Evolutionary conservation across 2,888 invertebrate genomes (phyloP).

Genomic region (Macaria liturata): DNA sequence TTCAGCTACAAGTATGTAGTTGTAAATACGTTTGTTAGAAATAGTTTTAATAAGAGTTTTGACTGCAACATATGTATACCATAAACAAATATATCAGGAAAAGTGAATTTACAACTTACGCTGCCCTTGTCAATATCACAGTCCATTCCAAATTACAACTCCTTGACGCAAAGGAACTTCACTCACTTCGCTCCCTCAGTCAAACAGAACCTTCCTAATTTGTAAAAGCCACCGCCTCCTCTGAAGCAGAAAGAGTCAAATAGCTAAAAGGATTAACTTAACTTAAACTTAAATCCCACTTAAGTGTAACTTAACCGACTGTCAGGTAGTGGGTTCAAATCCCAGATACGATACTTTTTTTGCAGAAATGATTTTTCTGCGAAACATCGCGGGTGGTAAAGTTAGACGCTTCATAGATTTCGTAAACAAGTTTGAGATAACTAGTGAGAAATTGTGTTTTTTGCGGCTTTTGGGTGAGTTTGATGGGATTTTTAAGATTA

Average conservation of each 20-base stretch:
- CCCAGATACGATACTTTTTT: constrained; percentile 28
- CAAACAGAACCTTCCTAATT: constrained; percentile 10
- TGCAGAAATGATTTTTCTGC: constrained; percentile 36
- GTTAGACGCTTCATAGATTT: constrained; percentile 53
- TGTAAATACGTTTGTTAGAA: no score
- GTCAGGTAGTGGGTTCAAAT: constrained; percentile 46
- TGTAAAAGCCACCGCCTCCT: constrained; percentile 27
- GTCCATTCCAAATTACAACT: no score
- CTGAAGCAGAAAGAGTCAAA: constrained; percentile 31
- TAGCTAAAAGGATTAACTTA: constrained; percentile 41
- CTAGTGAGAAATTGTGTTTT: constrained; percentile 40
- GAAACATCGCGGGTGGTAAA: constrained; percentile 56
- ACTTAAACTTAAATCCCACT: constrained; percentile 25
- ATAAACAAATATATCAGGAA: no score
- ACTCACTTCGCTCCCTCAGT: no score
- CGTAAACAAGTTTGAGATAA: constrained; percentile 49
- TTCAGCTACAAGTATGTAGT: no score
- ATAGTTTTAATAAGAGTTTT: no score
- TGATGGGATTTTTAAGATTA: constrained; percentile 28
- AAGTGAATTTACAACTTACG: no score
- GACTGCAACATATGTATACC: no score
- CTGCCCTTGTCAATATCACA: no score
- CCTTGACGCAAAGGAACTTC: constrained; percentile 18
- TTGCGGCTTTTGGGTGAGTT: constrained; percentile 20
- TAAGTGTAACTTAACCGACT: constrained; percentile 18